Evolutionary conservation across 53 echinoderm and acorn worm genomes (phyloP), one percentile per base, ranked within the genome.

Genomic region (Echinometra lucunter): DNA sequence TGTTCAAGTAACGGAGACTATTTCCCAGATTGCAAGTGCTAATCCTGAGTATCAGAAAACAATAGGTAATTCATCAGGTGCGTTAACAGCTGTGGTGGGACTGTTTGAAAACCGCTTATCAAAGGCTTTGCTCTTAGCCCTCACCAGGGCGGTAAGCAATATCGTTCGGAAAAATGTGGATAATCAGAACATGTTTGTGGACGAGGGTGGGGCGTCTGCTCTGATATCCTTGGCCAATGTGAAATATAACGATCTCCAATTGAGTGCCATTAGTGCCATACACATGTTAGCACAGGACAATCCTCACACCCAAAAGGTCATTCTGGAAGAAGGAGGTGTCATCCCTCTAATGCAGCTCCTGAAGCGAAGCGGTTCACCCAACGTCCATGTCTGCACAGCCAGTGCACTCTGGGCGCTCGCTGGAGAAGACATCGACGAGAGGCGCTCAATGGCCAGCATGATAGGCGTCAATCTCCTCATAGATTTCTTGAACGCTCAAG

Each of bases 341-440:
- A 98, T 98, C 42, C 99, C 99, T 7, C 58, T 98, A 67, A 97
- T 98, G 95, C 95, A 96, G 95, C 97, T 98, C 5, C 78, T 98
- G 55, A 98, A 98, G 89, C 89, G 98, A 28, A 98, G 99, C 94
- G 95, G 99, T 57, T 94, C 95, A 37, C 97, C 99, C 6, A 96
- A 94, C 58, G 98, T 98, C 55, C 99, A 98, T 66, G 98, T 98
- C 58, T 96, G 97, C 58, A 98, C 97, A 37, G 99, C 99, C 38
- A 95, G 98, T 44, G 99, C 99, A 18, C 90, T 98, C 44, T 98
- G 99, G 99, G 99, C 99, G 0, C 94, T 98, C 4, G 99, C 99
- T 2, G 99, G 99, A 19, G 99, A 98, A 60, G 98, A 98, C 92
- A 94, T 97, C 23, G 99, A 98, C 74, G 97, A 98, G 91, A 95